Evolutionary conservation across 2,113 vertebrate genomes (phyloP).

Genomic region (Mastomys natalensis): DNA sequence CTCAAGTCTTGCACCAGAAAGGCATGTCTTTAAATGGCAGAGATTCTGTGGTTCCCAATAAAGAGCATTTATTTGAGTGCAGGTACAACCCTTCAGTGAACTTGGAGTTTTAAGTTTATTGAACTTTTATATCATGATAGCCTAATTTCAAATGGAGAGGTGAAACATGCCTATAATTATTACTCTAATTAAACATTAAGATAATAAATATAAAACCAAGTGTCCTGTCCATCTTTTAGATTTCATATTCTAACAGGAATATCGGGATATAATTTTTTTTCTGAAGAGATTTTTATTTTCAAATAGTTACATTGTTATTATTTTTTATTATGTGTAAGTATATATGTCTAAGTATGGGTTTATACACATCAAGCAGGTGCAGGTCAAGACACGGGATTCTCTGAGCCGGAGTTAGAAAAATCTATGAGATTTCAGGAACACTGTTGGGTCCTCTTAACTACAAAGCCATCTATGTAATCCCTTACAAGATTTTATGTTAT

Average conservation of each 20-base stretch:
- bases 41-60: not conserved
- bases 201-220: not conserved
- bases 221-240: not conserved
- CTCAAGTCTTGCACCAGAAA: not conserved
- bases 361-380: not conserved
- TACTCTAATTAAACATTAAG: not conserved
- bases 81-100: not conserved
- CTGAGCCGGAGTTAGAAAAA: too few relatives aligned
- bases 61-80: not conserved
- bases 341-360: not conserved
- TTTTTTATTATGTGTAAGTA: not conserved
- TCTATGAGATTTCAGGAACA: not conserved
- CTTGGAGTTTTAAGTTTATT: not conserved
- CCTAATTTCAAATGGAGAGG: not conserved
- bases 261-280: not conserved
- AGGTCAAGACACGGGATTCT: not conserved
- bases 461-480: not conserved
- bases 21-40: not conserved
- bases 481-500: not conserved
- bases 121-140: not conserved
- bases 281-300: not conserved
- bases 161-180: not conserved
- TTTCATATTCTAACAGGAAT: not conserved
- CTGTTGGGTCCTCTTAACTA: not conserved
- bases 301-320: not conserved